Evolutionary conservation across 2,888 invertebrate genomes (phyloP).

Genomic region (Morinoia aosen): DNA sequence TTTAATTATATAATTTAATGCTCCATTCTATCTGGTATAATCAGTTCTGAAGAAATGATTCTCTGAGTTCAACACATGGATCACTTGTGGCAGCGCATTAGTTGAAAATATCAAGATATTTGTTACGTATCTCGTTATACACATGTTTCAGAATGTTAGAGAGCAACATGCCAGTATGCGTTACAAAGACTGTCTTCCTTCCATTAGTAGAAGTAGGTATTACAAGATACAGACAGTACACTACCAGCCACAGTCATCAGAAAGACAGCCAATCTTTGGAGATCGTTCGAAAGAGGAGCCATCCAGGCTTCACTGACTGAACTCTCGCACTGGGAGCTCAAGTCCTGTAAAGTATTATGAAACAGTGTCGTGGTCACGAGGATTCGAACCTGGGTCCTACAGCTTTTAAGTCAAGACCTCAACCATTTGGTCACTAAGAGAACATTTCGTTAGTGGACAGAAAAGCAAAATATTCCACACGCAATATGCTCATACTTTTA

Average conservation of each 20-base stretch:
- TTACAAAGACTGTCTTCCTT: neutral
- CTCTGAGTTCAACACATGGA: too few species aligned
- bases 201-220: neutral
- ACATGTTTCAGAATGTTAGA: neutral
- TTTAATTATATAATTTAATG: too few species aligned
- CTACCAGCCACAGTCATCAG: neutral
- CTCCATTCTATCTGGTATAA: too few species aligned
- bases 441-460: neutral
- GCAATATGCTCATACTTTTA: neutral
- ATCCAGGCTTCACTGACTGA: neutral
- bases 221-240: neutral
- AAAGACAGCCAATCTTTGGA: neutral
- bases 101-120: neutral
- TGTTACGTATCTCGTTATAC: neutral
- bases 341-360: neutral
- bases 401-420: neutral
- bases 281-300: neutral
- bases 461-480: neutral
- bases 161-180: neutral
- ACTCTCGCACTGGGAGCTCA: neutral
- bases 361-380: neutral
- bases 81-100: too few species aligned
- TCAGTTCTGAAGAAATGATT: neutral
- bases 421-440: neutral
- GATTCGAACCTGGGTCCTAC: neutral